Base-by-base conservation (phyloP, 2,797 vertebrate genomes). In the Hippopotamyrus pictus region DNA sequence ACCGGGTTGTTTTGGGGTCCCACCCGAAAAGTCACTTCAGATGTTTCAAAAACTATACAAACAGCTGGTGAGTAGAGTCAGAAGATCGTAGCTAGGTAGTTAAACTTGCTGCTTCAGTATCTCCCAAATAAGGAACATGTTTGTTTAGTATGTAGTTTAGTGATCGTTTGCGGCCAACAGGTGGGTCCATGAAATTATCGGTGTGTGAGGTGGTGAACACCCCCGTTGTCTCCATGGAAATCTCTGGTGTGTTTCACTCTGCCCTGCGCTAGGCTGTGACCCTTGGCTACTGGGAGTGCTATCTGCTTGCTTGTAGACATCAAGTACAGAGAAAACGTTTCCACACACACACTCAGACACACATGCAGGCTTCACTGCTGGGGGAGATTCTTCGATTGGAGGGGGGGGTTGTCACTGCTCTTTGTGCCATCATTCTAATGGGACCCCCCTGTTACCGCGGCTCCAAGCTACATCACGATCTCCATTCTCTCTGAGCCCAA, bases 271-370 rank as follows among this genome's bases (percentile, higher is more conserved):
- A 12, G 14, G 25, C 25, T 33, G 25, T 33, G 5, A 69, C 25
- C 62, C 9, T 69, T 29, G 62, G 62, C 62, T 33, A 73, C 65
- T 73, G 29, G 29, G 65, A 22, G 65, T 5, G 2, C 29, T 17
- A 37, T 37, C 29, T 73, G 65, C 65, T 73, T 37, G 65, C 65
- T 73, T 4, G 90, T 93, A 91, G 91, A 91, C 90, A 92, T 93
- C 92, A 90, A 73, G 92, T 91, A 90, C 89, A 88, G 87, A 86
- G 79, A 46, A 44, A 54, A 25, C 88, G 59, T 73, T 59, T 65
- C 48, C 89, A 87, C 88, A 69, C 76, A 83, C 88, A 62, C 85
- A 79, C 89, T 79, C 48, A 50, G 83, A 89, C 86, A 87, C 48
- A 69, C 90, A 84, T 73, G 88, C 86, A 88, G 69, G 41, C 17